A percentile compares a stretch with the other conserved stretches of the same genome.
Conservation (phyloP, 2,888 invertebrate species). For the Pandemis cinnamomeana region DNA sequence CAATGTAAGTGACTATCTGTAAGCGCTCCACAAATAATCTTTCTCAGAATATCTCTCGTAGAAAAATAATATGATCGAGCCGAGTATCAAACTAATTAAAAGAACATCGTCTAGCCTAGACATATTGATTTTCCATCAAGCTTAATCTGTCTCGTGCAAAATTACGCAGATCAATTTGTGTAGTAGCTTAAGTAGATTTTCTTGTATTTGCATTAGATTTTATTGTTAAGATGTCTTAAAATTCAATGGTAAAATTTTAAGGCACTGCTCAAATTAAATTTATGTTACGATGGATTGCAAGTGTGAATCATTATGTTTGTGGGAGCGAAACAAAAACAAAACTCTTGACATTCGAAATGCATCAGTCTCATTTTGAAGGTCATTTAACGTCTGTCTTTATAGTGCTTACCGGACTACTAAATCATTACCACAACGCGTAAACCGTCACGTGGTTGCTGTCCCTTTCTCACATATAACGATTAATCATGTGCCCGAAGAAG, state of each 20-base stretch:
- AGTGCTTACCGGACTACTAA: background rate
- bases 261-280: background rate
- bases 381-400: background rate
- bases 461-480: background rate
- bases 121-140: background rate
- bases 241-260: too few relatives aligned
- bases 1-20: background rate
- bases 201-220: background rate
- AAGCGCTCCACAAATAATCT: background rate
- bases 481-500: background rate
- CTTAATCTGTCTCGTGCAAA: background rate
- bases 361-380: slow-evolving; percentile 26
- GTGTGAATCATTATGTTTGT: background rate
- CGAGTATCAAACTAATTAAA: slow-evolving; percentile 5
- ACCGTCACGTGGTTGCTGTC: background rate
- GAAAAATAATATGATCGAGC: background rate
- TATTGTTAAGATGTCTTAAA: too few relatives aligned
- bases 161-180: background rate
- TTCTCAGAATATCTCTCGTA: background rate
- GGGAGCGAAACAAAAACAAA: slow-evolving; percentile 14
- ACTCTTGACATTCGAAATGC: slow-evolving; percentile 26
- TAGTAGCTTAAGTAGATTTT: background rate
- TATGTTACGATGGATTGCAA: background rate
- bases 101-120: slow-evolving; percentile 3
- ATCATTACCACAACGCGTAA: background rate